A percentile compares a stretch with the other conserved stretches of the same genome.
These are phyloP conservation scores for Peromyscus polionotus DNA, from an alignment of 2,113 vertebrate species.

Conservation along the genomic window DNA sequence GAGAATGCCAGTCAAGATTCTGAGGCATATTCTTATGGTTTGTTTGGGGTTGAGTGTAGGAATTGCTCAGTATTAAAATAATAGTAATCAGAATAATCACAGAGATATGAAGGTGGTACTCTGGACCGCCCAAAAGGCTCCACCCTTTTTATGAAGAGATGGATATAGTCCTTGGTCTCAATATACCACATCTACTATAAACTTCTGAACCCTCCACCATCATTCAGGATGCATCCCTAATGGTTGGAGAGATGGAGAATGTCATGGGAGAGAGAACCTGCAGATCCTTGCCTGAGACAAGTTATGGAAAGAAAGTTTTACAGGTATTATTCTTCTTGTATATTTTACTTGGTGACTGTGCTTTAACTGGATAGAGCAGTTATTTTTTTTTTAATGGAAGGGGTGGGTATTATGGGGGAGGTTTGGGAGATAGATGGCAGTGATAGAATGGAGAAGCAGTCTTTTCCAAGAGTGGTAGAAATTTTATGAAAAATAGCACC, in stretches of 20 bases:
- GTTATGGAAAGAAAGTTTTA: conserved; percentile 75
- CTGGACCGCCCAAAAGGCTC: conserved; percentile 55
- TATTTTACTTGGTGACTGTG: conserved; percentile 68
- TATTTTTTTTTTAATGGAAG: neutral
- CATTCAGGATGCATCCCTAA: conserved; percentile 81
- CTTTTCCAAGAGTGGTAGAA: conserved; percentile 43
- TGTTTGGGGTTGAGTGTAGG: conserved; percentile 45
- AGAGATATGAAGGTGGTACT: conserved; percentile 61
- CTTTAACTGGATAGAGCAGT: conserved; percentile 51
- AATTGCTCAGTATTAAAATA: conserved; percentile 50
- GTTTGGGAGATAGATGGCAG: neutral
- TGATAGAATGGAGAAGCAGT: neutral
- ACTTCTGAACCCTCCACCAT: conserved; percentile 81
- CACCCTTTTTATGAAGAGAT: conserved; percentile 73
- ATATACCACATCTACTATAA: conserved; percentile 77
- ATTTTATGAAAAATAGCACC: conserved; percentile 43
- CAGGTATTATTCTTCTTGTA: conserved; percentile 77
- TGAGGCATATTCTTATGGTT: neutral
- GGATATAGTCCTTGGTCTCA: conserved; percentile 76
- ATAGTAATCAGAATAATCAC: conserved; percentile 64
- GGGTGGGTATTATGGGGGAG: neutral
- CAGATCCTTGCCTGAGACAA: conserved; percentile 74
- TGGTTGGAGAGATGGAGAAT: conserved; percentile 78
- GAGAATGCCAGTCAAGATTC: conserved; percentile 20
- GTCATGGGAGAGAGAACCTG: conserved; percentile 63